Percentiles rank a stretch among this genome's conserved stretches.
Evolutionary conservation across 2,113 vertebrate species (phyloP).

Genomic region (Atractosteus spatula): DNA sequence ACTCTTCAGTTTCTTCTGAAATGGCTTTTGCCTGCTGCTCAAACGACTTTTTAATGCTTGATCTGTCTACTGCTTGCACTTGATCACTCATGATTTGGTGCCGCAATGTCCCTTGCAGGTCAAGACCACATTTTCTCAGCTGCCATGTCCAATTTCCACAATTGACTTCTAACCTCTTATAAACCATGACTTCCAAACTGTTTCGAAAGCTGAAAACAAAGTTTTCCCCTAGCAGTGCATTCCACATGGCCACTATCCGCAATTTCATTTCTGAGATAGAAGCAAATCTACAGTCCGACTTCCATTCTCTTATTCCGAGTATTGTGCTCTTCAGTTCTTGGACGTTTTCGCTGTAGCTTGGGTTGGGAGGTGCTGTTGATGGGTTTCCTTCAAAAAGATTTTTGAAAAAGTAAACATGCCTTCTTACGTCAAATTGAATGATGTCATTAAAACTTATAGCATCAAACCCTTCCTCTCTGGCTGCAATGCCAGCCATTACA

Average conservation of each 20-base stretch:
- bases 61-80: too few relatives aligned
- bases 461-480: too few relatives aligned
- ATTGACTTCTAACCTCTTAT: slow-evolving; percentile 31
- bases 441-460: too few relatives aligned
- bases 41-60: too few relatives aligned
- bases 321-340: slow-evolving; percentile 46
- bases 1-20: too few relatives aligned
- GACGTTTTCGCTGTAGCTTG: slow-evolving; percentile 45
- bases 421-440: too few relatives aligned
- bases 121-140: not conserved
- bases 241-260: slow-evolving; percentile 44
- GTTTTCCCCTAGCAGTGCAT: slow-evolving; percentile 44
- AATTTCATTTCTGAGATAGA: slow-evolving; percentile 36
- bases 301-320: slow-evolving; percentile 17
- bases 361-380: slow-evolving; percentile 37
- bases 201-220: slow-evolving; percentile 59
- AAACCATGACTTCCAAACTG: slow-evolving; percentile 30
- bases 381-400: too few relatives aligned
- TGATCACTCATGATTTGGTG: too few relatives aligned
- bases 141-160: slow-evolving; percentile 43
- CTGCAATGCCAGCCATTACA: too few relatives aligned
- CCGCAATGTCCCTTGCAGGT: too few relatives aligned
- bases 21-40: too few relatives aligned
- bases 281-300: slow-evolving; percentile 11
- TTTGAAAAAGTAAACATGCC: too few relatives aligned